Evolutionary conservation across 2,888 invertebrate species (phyloP), one percentile per base, ranked within the genome.

Genomic region (Oscheius sp.): DNA sequence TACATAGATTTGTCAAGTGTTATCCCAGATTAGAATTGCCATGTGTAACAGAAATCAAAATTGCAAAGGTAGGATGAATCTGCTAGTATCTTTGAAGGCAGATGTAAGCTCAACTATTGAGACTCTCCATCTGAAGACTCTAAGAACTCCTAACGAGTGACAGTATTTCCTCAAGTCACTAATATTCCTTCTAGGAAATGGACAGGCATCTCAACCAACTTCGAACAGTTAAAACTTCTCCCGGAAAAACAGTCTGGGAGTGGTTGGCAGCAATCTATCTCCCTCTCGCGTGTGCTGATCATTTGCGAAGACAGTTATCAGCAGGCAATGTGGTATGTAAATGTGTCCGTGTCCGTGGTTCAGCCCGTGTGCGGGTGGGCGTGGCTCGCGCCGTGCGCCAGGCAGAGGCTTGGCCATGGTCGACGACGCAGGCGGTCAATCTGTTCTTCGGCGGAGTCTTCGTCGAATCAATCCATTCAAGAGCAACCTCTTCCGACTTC

Each of bases 381-480:
- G 59, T 32, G 59, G 35, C 59, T 32, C 59, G 21, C 21, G 21
- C 33, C 58, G 11, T 21, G 11, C n/a, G 48, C 29, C 68, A 35
- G 55, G 10, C 42, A 53, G 21, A 55, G 29, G 21, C 29, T 32
- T 9, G 29, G 21, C 55, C 42, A 74, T 74, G 74, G 74, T 66
- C 35, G 66, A 66, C 50, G 60, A 57, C 50, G 21, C 21, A 21
- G 70, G 58, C 55, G 68, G 68, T 9, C 68, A 35, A n/a, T 42
- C 42, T 42, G 42, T 42, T 42, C 50, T 74, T 29, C 70, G 74
- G 11, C 50, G 74, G 21, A 70, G 70, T 70, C 57, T 74, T 11
- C 74, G 74, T 2, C 50, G 70, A 51, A 74, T 74, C 13, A 74
- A 74, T 59, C 74, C 74, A 4, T 74, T 74, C 37, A 50, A 55